phyloP scores from a whole-genome alignment of 2,113 vertebrate species.

The Pteruthius melanotis region DNA sequence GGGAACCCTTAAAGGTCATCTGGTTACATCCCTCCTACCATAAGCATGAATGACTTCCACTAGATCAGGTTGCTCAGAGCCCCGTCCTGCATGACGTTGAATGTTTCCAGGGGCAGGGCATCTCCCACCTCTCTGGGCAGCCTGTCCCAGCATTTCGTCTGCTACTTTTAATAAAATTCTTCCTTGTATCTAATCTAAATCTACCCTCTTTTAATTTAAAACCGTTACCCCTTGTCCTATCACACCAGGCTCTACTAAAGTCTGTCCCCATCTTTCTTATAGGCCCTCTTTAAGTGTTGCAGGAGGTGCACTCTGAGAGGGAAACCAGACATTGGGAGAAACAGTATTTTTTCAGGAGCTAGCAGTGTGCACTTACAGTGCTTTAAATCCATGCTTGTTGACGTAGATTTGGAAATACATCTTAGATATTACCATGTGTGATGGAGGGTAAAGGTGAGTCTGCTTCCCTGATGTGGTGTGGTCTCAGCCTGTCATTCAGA shows the following conservation, averaged over 20 bases:
- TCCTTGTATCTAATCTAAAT: not conserved
- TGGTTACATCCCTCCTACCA: not conserved
- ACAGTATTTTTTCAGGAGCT: not conserved
- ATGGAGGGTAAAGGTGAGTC: not conserved
- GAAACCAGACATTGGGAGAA: not conserved
- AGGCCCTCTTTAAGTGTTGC: not conserved
- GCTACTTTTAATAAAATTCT: not conserved
- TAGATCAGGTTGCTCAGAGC: not conserved
- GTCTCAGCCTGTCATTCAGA: not conserved
- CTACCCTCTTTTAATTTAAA: not conserved
- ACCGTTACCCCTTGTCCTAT: not conserved
- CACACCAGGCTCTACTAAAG: not conserved
- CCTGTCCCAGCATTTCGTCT: not conserved
- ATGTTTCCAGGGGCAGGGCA: not conserved
- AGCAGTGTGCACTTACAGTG: not conserved
- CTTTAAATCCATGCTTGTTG: not conserved
- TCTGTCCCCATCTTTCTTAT: not conserved
- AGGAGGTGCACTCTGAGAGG: not conserved
- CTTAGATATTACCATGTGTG: not conserved
- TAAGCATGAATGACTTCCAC: no score
- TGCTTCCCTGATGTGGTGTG: not conserved
- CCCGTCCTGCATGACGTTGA: not conserved
- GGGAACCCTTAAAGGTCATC: not conserved
- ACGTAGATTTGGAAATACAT: not conserved
- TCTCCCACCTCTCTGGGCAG: not conserved